A percentile compares a stretch with the other conserved stretches of the same genome.
Evolutionary conservation across 2,113 vertebrate species (phyloP).

Genomic region (Chamaea fasciata): DNA sequence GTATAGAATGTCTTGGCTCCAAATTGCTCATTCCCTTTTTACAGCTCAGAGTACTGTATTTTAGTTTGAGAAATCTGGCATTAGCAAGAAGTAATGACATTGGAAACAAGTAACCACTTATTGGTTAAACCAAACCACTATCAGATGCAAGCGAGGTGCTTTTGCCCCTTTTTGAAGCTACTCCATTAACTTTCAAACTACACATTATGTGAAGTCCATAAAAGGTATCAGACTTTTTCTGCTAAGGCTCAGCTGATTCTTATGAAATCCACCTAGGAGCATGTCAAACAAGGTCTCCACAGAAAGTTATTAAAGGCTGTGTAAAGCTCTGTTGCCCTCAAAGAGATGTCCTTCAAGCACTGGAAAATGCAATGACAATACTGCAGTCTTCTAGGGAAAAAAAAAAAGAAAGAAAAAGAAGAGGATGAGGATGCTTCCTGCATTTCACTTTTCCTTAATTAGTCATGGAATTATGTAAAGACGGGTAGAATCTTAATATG

Average conservation of each 20-base stretch:
- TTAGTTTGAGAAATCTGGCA: not conserved
- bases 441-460: not conserved
- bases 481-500: not conserved
- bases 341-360: not conserved
- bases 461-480: not conserved
- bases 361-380: not conserved
- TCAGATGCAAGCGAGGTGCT: not conserved
- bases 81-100: not conserved
- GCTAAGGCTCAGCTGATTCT: not conserved
- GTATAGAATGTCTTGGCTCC: not conserved
- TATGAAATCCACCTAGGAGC: not conserved
- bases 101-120: not conserved
- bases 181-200: not conserved
- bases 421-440: rapidly evolving
- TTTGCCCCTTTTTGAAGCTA: not conserved
- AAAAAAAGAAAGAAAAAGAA: not conserved
- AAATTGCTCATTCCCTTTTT: not conserved
- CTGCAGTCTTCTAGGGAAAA: not conserved
- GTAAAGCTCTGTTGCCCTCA: not conserved
- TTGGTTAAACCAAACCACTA: not conserved
- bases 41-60: not conserved
- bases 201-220: not conserved
- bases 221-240: not conserved
- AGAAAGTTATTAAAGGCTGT: not conserved
- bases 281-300: not conserved